Percentiles rank a stretch among this genome's conserved stretches.
These are phyloP conservation scores for Eutrigla gurnardus DNA, from an alignment of 2,797 vertebrate genomes.

Conservation along the genomic window DNA sequence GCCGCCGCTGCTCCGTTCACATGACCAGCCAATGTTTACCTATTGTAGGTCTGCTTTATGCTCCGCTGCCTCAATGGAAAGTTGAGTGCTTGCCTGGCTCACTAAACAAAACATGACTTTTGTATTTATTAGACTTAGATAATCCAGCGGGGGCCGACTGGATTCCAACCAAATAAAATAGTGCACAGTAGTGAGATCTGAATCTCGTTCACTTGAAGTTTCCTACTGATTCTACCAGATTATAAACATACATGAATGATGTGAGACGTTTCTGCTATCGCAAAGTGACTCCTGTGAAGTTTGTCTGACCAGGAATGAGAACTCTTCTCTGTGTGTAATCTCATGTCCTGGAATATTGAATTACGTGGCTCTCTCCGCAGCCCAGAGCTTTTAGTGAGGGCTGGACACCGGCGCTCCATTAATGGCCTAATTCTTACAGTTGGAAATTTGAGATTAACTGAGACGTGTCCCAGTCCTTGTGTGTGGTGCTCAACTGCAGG, in stretches of 20 bases:
- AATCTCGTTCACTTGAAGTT: slow-evolving; percentile 39
- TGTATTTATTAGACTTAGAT: slow-evolving; percentile 74
- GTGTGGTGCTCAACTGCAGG: background rate
- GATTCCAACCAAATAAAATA: slow-evolving; percentile 71
- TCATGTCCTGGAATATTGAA: slow-evolving; percentile 58
- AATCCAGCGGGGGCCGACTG: slow-evolving; percentile 58
- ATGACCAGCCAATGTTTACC: slow-evolving; percentile 73
- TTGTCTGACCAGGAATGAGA: slow-evolving; percentile 61
- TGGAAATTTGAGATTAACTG: slow-evolving; percentile 70
- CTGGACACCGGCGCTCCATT: slow-evolving; percentile 53
- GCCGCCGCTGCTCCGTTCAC: slow-evolving; percentile 65
- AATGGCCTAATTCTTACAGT: slow-evolving; percentile 68
- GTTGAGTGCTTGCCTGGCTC: slow-evolving; percentile 70
- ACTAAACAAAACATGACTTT: slow-evolving; percentile 74
- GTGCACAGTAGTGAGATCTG: slow-evolving; percentile 66
- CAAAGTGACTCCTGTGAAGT: slow-evolving; percentile 35
- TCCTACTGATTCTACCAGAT: slow-evolving; percentile 48
- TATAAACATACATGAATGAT: slow-evolving; percentile 54
- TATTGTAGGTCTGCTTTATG: slow-evolving; percentile 66
- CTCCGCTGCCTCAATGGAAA: slow-evolving; percentile 71
- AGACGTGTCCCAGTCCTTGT: slow-evolving; percentile 18
- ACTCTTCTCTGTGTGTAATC: slow-evolving; percentile 44
- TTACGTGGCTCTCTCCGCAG: slow-evolving; percentile 49
- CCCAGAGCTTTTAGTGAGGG: slow-evolving; percentile 62
- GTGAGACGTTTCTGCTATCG: slow-evolving; percentile 29